Evolutionary conservation across 2,113 vertebrate species (phyloP).

Genomic region (Thermophis baileyi): DNA sequence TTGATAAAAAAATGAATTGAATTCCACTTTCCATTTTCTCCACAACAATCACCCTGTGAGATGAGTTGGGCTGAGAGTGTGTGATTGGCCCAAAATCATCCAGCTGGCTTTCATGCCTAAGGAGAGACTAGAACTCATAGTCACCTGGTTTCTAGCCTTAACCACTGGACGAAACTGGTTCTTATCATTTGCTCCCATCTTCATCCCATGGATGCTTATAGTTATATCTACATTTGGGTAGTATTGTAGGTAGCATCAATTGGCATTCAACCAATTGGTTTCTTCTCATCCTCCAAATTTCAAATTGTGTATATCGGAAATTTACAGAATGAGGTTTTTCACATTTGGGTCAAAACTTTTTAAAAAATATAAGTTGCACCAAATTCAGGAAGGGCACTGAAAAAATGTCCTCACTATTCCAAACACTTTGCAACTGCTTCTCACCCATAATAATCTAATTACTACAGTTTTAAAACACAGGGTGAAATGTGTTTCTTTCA

Average conservation of each 20-base stretch:
- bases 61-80: no score
- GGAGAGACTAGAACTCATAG: no score
- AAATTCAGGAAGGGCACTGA: neutral
- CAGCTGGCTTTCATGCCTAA: no score
- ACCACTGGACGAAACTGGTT: neutral
- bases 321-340: neutral
- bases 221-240: neutral
- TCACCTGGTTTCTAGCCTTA: no score
- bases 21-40: no score
- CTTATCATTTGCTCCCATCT: neutral
- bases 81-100: no score
- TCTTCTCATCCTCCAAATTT: neutral
- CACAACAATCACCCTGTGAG: no score
- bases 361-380: neutral
- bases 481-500: neutral
- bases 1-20: no score
- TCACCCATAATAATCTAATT: neutral
- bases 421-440: neutral
- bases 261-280: neutral
- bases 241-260: neutral
- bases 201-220: neutral
- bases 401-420: neutral
- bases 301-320: neutral
- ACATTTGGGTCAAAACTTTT: neutral
- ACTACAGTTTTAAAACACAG: constrained; percentile 2